Conservation (phyloP, 2,888 invertebrate genomes). For the Sturmia bella region DNA sequence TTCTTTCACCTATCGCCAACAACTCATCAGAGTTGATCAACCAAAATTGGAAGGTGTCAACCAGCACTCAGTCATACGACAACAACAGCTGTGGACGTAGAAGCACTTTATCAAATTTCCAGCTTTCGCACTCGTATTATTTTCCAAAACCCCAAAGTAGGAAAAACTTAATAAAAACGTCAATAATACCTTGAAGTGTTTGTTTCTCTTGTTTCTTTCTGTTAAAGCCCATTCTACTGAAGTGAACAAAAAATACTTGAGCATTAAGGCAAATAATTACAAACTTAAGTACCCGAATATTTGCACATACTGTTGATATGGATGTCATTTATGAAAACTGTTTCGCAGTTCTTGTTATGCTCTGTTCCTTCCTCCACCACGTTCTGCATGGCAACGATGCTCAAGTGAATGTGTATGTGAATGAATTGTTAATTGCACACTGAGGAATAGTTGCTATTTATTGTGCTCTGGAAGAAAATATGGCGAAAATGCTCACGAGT, state of each 20-base stretch:
- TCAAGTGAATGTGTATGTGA: not conserved
- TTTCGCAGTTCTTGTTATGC: not conserved
- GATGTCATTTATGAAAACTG: slow-evolving; percentile 16
- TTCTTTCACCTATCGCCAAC: too few relatives aligned
- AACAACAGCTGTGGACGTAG: not conserved
- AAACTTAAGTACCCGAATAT: slow-evolving; percentile 3
- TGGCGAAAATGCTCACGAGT: slow-evolving; percentile 17
- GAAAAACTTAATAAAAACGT: not conserved
- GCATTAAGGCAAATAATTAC: slow-evolving; percentile 8
- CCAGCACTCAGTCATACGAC: not conserved
- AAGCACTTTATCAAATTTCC: not conserved
- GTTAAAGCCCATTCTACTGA: too few relatives aligned
- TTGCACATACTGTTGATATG: not conserved
- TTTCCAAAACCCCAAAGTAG: slow-evolving; percentile 1
- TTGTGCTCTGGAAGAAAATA: slow-evolving; percentile 15
- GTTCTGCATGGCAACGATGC: not conserved
- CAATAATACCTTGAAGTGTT: slow-evolving; percentile 10
- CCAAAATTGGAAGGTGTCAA: too few relatives aligned
- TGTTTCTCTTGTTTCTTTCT: not conserved
- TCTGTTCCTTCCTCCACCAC: not conserved
- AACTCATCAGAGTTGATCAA: too few relatives aligned
- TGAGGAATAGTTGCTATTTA: slow-evolving; percentile 9
- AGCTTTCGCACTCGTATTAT: not conserved
- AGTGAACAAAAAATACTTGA: not conserved
- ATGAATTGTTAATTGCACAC: not conserved